These are phyloP conservation scores for Octonoba sinensis DNA, from an alignment of 2,888 invertebrate species.

Conservation along the genomic window DNA sequence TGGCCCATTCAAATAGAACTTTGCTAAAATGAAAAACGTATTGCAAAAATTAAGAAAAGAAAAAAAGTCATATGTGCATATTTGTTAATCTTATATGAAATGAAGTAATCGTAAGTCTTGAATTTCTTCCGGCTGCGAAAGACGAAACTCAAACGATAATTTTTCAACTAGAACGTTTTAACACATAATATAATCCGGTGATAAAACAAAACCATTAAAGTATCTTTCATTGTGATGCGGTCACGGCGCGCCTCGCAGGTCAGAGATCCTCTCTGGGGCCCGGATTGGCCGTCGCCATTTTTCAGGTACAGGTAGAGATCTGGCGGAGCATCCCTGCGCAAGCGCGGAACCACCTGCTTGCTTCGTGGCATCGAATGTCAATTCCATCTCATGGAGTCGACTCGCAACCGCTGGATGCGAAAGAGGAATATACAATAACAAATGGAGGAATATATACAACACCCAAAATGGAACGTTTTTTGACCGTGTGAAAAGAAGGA, in stretches of 20 bases:
- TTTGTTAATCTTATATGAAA: too few species aligned
- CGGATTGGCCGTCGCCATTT: conserved; percentile 50
- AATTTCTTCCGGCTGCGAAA: neutral
- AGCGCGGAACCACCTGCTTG: conserved; percentile 58
- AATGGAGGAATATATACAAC: conserved; percentile 18
- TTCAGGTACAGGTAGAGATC: conserved; percentile 59
- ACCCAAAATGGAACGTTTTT: conserved; percentile 27
- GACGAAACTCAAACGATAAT: neutral
- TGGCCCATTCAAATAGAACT: too few species aligned
- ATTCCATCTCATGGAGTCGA: conserved; percentile 43
- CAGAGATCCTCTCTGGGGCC: conserved; percentile 44
- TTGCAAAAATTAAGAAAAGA: too few species aligned
- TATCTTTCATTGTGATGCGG: conserved; percentile 10
- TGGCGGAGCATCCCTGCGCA: conserved; percentile 15
- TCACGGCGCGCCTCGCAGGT: conserved; percentile 56
- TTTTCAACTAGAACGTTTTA: conserved; percentile 4
- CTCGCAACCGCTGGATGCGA: conserved; percentile 8
- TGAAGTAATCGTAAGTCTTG: neutral
- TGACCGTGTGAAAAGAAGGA: neutral
- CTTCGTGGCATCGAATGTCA: conserved; percentile 47
- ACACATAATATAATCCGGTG: neutral
- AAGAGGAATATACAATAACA: conserved; percentile 21
- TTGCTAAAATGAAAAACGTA: too few species aligned
- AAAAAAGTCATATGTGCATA: too few species aligned
- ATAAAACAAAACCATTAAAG: too few species aligned